These are phyloP conservation scores for Drosophila paulistorum DNA, from an alignment of 1,140 invertebrate species.

Conservation along the genomic window DNA sequence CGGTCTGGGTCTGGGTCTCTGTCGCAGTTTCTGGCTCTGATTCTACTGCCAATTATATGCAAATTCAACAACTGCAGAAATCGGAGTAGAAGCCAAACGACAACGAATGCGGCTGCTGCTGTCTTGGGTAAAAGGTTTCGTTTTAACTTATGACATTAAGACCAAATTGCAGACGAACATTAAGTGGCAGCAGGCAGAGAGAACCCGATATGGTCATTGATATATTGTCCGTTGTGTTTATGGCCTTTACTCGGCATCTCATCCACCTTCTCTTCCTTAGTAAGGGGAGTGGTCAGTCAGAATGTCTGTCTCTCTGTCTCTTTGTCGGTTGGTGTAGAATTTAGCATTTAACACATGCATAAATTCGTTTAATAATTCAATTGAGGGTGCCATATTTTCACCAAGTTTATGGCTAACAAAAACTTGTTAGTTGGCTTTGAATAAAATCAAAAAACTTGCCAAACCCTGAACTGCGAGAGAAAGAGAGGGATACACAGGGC, in stretches of 20 bases:
- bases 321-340: slow-evolving; percentile 7
- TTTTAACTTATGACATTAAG: slow-evolving; percentile 77
- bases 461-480: not conserved
- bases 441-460: slow-evolving; percentile 10
- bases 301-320: no score
- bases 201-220: slow-evolving; percentile 68
- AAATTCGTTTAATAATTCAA: slow-evolving; percentile 77
- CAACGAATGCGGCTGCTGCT: slow-evolving; percentile 20
- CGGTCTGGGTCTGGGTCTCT: slow-evolving; percentile 3
- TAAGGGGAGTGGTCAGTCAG: not conserved
- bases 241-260: slow-evolving; percentile 15
- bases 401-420: slow-evolving; percentile 34
- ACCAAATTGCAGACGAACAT: slow-evolving; percentile 68
- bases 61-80: slow-evolving; percentile 55
- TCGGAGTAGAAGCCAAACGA: slow-evolving; percentile 40
- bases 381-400: slow-evolving; percentile 58
- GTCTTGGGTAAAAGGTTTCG: slow-evolving; percentile 60
- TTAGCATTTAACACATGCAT: slow-evolving; percentile 40
- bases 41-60: slow-evolving; percentile 54
- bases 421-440: slow-evolving; percentile 30
- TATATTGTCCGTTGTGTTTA: slow-evolving; percentile 62
- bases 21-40: not conserved
- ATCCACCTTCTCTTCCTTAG: not conserved
- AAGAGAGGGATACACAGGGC: not conserved
- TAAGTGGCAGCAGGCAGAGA: slow-evolving; percentile 41